A percentile compares a stretch with the other conserved stretches of the same genome.
These are phyloP conservation scores for Pardosa pseudoannulata DNA, from an alignment of 2,888 invertebrate species.

Conservation along the genomic window DNA sequence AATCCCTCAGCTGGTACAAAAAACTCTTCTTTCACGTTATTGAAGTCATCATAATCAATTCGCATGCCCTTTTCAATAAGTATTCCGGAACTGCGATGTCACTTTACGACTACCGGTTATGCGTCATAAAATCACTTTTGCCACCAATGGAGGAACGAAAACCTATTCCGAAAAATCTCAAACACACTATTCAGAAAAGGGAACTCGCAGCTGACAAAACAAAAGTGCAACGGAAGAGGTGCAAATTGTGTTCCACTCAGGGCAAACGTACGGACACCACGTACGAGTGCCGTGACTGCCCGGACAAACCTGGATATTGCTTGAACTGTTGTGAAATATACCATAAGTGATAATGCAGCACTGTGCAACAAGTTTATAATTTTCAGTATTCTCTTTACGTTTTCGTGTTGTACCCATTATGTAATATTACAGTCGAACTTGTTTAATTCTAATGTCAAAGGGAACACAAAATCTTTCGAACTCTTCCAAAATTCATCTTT, in stretches of 20 bases:
- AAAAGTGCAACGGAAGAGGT: slow-evolving; percentile 35
- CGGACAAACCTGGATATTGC: slow-evolving; percentile 38
- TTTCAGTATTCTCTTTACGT: too few relatives aligned
- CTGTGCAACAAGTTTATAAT: slow-evolving; percentile 35
- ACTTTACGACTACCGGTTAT: slow-evolving; percentile 29
- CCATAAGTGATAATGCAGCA: slow-evolving; percentile 25
- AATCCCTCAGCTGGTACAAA: slow-evolving; percentile 38
- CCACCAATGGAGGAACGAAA: slow-evolving; percentile 31
- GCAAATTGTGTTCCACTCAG: slow-evolving; percentile 28
- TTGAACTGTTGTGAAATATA: slow-evolving; percentile 31
- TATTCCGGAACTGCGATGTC: slow-evolving; percentile 32
- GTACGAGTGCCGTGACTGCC: slow-evolving; percentile 22
- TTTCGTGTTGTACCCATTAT: too few relatives aligned
- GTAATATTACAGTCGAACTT: too few relatives aligned
- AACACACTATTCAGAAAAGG: slow-evolving; percentile 34
- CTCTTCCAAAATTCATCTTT: too few relatives aligned
- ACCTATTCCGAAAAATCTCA: slow-evolving; percentile 28
- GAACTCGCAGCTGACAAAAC: too few relatives aligned
- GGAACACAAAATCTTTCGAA: too few relatives aligned
- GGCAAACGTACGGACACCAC: slow-evolving; percentile 35
- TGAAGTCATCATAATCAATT: slow-evolving; percentile 30
- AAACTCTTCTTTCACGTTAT: slow-evolving; percentile 24
- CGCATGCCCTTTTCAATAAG: slow-evolving; percentile 39
- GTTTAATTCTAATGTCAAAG: too few relatives aligned
- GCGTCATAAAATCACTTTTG: slow-evolving; percentile 37